Base-by-base conservation (phyloP, 2,888 invertebrate species). In the Cylloceria caligata region DNA sequence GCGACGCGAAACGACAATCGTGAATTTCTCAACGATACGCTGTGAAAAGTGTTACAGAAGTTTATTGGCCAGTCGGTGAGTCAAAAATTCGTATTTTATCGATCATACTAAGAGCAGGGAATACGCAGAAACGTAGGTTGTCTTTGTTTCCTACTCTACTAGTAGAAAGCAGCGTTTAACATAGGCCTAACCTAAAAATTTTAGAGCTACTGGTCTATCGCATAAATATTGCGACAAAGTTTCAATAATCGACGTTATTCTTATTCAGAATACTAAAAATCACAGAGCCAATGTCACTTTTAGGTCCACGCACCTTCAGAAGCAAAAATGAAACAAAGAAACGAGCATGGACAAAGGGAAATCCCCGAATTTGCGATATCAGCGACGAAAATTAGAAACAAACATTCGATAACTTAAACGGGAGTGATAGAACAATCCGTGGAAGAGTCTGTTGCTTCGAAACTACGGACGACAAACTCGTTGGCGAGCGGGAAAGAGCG, bases 1-100 rank as follows among this genome's bases (percentile, higher is more conserved):
- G 92, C 86, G 86, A 84, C 88, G 85, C 88, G 91, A 84, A 86
- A 85, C 62, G 77, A 80, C 73, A 80, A 69, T 79, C 81, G 88
- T 86, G 88, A 89, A 83, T 90, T 80, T 90, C 87, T 90, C 89
- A 81, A 47, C 36, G 73, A 80, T 84, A 75, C 24, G 57, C 49
- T 45, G 60, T 52, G 75, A 83, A 84, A 83, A 83, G 71, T 72
- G 52, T 69, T 11, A 30, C 7, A 6, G 21, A 7, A 30, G 9
- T 11, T 62, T 55, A 3, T 7, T 27, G 16, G 9, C 52, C 11
- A 13, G 19, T 21, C 21, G 75, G 83, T 83, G 68, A 83, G 83
- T 83, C 19, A 21, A 73, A 39, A 45, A 62, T 30, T 55, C 30
- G n/a, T 39, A 4, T 49, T 1, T 3, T 42, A 73, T 52, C 68